phyloP scores from a whole-genome alignment of 2,113 vertebrate species.

The rat (Rattus norvegicus) region DNA sequence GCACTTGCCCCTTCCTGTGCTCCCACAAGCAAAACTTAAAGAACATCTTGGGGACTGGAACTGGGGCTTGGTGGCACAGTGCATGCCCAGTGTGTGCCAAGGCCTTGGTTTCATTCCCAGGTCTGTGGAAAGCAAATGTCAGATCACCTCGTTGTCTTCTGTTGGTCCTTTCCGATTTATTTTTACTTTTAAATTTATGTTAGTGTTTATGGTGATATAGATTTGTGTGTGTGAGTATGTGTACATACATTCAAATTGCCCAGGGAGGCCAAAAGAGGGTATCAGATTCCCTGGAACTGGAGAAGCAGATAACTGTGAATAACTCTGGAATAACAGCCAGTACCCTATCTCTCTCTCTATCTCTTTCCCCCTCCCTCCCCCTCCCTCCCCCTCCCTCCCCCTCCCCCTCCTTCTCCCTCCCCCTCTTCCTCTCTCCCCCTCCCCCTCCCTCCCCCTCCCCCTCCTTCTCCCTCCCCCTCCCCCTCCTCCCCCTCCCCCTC shows the following conservation, averaged over 20 bases:
- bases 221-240: no score
- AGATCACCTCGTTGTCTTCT: background rate
- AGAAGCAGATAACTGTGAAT: background rate
- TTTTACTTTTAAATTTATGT: background rate
- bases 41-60: background rate
- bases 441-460: accelerated
- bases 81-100: background rate
- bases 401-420: accelerated
- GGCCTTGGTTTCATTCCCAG: background rate
- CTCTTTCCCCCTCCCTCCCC: no score
- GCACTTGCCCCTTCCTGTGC: background rate
- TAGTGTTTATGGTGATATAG: background rate
- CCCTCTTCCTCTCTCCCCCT: no score
- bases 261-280: background rate
- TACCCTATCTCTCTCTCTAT: no score
- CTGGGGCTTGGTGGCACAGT: background rate
- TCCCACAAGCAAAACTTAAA: background rate
- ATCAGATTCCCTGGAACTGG: background rate
- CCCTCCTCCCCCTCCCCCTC: no score
- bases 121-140: background rate
- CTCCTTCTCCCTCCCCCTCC: no score
- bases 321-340: background rate
- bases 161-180: background rate
- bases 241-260: background rate
- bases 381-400: no score